Base-by-base conservation (phyloP, 2,797 vertebrate genomes). In the Florisuga fusca region DNA sequence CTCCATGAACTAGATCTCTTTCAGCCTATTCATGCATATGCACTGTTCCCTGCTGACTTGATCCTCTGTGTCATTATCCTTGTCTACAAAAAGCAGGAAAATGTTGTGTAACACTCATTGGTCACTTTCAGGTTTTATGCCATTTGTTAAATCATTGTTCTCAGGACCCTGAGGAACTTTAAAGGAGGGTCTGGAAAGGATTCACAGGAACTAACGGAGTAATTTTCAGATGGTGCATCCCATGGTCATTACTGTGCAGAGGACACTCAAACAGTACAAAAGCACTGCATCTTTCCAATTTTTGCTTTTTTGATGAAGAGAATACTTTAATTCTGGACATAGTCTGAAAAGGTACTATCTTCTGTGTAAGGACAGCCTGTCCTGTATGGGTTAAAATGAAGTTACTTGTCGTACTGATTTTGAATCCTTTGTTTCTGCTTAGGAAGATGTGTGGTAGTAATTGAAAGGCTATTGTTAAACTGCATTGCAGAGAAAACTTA, bases 1-100 rank as follows among this genome's bases (percentile, higher is more conserved):
- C 72, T 72, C 23, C 29, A 6, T 83, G 79, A 96, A 92, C 55
- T 82, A 82, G 64, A 87, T 91, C 46, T 89, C 38, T 92, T 55
- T 74, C 41, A 92, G 53, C 26, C 4, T 33, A n/a, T 83, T 87
- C 57, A 68, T 3, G 3, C 23, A 59, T 41, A 67, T 46, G 10
- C 17, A 7, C 74, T 66, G 20, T 23, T 91, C 64, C 46, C 75
- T 20, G 41, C 72, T 83, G 84, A 75, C 72, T 64, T 63, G 82
- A 57, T 91, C 64, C n/a, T 74, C 72, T 72, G 1, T 58, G 76
- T 53, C 46, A 62, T 79, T 91, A 71, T 72, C 15, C 23, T 72
- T 87, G 54, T 29, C 43, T 77, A 82, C 10, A 87, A 87, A 95
- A 94, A 67, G 13, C 45, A 84, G 48, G 16, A 72, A 63, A 81